Evolutionary conservation across 2,113 vertebrate species (phyloP), one percentile per base, ranked within the genome.

Genomic region (Puntigrus tetrazona): DNA sequence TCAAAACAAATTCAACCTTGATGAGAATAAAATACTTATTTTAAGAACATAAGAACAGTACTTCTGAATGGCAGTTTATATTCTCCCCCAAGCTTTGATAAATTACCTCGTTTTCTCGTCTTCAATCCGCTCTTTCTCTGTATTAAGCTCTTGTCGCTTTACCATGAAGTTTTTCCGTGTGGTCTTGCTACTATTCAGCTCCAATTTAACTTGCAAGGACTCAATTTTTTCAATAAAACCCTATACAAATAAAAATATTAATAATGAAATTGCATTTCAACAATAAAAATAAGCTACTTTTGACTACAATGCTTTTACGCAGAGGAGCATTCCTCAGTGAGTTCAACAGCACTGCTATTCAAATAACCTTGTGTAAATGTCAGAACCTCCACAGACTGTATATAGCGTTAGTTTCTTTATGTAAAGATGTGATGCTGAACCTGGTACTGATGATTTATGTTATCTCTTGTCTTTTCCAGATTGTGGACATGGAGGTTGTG

Each of bases 371-470:
- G 25, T 29, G 45, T 31, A 76, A 11, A 76, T 29, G 14, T 76
- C 43, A 50, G 8, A 76, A 50, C 43, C 45, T 29, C 13, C 34
- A 47, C 22, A 72, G 22, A 41, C 13, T 47, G 25, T 8, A n/a
- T 72, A 13, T 72, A 75, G 8, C 9, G 43, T 3, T 31, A 22
- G 16, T 27, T 31, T 25, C 29, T 29, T 29, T 0, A 29, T 34
- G 55, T 16, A 27, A 3, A 50, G 22, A 4, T 11, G 18, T 18
- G 14, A 65, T 18, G n/a, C 7, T 59, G 25, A 59, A 97, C 96
- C 96, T 96, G 94, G 80, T 95, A 94, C 78, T 95, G 95, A 85
- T 93, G 95, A 90, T 94, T 94, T 76, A 94, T 94, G 52, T 96
- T 95, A 6, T 96, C 94, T 86, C 91, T 91, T 38, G 92, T 92